phyloP scores from a whole-genome alignment of 2,113 vertebrate species.

The Limanda limanda region DNA sequence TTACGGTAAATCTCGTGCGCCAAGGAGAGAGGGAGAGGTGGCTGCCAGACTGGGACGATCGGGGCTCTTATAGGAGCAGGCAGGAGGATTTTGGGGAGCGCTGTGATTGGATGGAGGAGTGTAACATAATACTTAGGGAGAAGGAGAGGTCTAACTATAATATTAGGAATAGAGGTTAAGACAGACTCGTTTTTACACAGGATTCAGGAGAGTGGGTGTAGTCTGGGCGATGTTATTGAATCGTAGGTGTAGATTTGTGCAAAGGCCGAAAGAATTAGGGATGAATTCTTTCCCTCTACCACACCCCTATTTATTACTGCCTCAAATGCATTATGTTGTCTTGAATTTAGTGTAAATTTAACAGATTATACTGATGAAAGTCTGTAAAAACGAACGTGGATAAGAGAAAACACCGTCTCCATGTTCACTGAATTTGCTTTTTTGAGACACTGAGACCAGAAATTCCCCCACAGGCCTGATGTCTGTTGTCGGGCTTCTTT shows the following conservation, averaged over 20 bases:
- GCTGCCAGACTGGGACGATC: constrained; percentile 82
- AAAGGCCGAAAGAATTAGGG: neutral
- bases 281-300: neutral
- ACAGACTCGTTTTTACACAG: constrained; percentile 25
- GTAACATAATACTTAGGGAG: constrained; percentile 89
- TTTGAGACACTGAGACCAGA: neutral
- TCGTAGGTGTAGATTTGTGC: constrained; percentile 28
- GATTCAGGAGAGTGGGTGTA: constrained; percentile 16
- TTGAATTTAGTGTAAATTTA: neutral
- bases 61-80: constrained; percentile 92
- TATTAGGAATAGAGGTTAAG: constrained; percentile 62
- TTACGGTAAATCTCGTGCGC: constrained; percentile 70
- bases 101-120: constrained; percentile 88
- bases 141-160: constrained; percentile 70
- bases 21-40: constrained; percentile 84
- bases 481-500: neutral
- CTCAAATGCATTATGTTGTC: neutral
- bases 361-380: too few relatives aligned
- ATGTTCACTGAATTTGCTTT: neutral
- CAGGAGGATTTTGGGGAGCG: constrained; percentile 89
- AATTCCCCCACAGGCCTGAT: neutral
- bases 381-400: neutral
- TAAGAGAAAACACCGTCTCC: neutral
- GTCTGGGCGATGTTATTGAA: constrained; percentile 24
- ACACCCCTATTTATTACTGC: constrained; percentile 1